A percentile compares a stretch with the other conserved stretches of the same genome.
Conservation (phyloP, 2,113 vertebrate genomes). For the Onychostruthus taczanowskii region DNA sequence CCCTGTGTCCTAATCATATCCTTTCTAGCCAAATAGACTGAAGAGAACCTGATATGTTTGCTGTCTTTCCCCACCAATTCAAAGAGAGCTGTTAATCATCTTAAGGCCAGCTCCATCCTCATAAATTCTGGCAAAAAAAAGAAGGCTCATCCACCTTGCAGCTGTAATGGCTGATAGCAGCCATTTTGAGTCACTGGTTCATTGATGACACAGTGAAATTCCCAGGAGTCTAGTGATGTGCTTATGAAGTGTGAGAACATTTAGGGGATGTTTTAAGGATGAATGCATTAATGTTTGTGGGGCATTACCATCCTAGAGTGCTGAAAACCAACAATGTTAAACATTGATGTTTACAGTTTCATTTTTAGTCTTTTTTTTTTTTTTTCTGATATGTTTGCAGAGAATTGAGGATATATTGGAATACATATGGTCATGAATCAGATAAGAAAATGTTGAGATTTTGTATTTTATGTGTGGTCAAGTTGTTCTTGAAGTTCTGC, state of each 20-base stretch:
- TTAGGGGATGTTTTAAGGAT: background rate
- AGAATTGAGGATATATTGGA: background rate
- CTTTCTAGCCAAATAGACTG: background rate
- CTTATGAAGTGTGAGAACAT: background rate
- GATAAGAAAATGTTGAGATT: background rate
- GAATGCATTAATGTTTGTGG: background rate
- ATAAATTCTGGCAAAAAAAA: background rate
- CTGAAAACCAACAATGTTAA: background rate
- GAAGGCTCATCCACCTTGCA: background rate
- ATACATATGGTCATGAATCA: background rate
- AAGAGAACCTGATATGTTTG: background rate
- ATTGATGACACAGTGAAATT: background rate
- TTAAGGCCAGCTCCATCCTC: background rate
- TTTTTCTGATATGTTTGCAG: background rate
- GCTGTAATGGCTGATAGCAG: background rate
- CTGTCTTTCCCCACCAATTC: background rate
- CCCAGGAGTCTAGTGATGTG: background rate
- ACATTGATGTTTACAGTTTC: background rate
- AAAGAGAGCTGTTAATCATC: background rate
- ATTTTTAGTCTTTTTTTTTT: background rate
- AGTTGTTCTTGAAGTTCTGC: background rate
- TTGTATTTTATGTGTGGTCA: background rate
- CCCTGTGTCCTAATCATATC: background rate
- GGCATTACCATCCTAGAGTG: background rate
- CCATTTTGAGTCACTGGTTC: background rate